Evolutionary conservation across 2,888 invertebrate genomes (phyloP).

Genomic region (Papilio protenor): DNA sequence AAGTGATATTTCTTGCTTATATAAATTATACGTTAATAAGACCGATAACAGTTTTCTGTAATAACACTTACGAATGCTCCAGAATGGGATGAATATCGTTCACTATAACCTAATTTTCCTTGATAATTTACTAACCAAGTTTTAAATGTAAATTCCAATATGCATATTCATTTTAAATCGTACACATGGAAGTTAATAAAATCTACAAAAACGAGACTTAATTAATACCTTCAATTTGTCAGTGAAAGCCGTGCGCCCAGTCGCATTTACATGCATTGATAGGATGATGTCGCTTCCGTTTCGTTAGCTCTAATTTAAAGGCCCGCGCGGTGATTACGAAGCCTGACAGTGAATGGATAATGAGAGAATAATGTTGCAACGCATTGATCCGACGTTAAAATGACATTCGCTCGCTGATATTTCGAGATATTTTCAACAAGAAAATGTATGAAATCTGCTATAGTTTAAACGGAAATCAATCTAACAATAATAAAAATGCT

Average conservation of each 20-base stretch:
- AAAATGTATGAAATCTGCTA: background rate
- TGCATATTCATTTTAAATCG: background rate
- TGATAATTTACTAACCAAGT: no score
- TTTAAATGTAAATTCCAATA: background rate
- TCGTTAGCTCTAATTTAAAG: slow-evolving; percentile 40
- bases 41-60: no score
- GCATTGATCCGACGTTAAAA: slow-evolving; percentile 14
- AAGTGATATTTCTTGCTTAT: no score
- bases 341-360: slow-evolving; percentile 35
- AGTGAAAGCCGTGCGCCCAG: slow-evolving; percentile 8
- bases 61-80: no score
- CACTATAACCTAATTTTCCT: no score
- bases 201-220: background rate
- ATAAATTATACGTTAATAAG: no score
- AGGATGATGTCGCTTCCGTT: slow-evolving; percentile 35
- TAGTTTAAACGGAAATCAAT: no score
- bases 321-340: slow-evolving; percentile 32
- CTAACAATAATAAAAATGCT: no score
- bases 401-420: background rate
- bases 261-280: slow-evolving; percentile 26
- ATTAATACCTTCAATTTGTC: slow-evolving; percentile 22
- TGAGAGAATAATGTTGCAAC: slow-evolving; percentile 35
- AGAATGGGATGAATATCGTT: no score
- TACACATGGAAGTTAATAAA: background rate
- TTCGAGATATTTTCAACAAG: background rate